phyloP scores from a whole-genome alignment of 2,113 vertebrate genomes.

The Sula dactylatra region DNA sequence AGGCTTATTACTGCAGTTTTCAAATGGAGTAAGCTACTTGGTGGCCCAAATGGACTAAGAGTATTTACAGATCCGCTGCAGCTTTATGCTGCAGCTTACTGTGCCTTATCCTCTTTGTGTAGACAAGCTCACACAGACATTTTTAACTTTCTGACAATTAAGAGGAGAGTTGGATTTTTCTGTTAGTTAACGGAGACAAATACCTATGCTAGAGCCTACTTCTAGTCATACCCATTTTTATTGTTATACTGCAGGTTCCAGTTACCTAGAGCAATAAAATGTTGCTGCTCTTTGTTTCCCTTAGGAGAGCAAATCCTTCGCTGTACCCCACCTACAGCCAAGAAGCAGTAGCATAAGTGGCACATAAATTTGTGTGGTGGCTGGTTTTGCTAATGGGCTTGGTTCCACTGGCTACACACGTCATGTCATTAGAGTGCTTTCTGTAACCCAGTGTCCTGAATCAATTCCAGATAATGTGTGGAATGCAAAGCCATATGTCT shows the following conservation, averaged over 20 bases:
- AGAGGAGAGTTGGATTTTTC: background rate
- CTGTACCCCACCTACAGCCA: conserved; percentile 1
- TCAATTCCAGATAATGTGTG: conserved; percentile 24
- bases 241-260: background rate
- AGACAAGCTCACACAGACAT: background rate
- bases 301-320: conserved; percentile 19
- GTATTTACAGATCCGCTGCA: background rate
- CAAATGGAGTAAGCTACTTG: background rate
- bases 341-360: conserved; percentile 3
- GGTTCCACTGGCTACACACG: conserved; percentile 39
- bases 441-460: conserved; percentile 24
- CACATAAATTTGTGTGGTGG: conserved; percentile 54
- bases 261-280: conserved; percentile 33
- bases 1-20: background rate
- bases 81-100: background rate
- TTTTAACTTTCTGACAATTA: background rate
- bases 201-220: background rate
- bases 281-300: conserved; percentile 31
- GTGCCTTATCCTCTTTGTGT: background rate
- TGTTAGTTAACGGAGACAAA: background rate
- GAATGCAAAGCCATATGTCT: conserved; percentile 22
- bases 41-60: background rate
- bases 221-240: background rate
- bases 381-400: conserved; percentile 57
- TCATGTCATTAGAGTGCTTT: conserved; percentile 54